Base-by-base conservation (phyloP, 1,140 invertebrate genomes). In the Sogatella furcifera region DNA sequence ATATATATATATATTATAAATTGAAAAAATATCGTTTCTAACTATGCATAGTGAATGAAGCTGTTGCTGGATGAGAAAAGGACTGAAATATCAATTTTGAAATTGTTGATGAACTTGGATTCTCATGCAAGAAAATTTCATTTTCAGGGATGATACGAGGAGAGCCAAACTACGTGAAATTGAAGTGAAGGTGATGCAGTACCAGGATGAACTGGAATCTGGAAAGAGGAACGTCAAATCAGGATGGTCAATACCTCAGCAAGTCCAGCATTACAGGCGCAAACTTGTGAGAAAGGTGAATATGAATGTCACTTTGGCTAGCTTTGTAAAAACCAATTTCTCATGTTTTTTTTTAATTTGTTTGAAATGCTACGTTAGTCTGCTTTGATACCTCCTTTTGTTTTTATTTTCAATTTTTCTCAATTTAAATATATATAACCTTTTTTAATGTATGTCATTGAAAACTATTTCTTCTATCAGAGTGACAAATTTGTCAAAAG, bases 141-240 rank as follows among this genome's bases (percentile, higher is more conserved):
- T 31, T 65, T 62, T 38, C 34, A 68, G 67, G 24, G 61, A 63
- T 69, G 86, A 93, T 74, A 86, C 91, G 70, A 82, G 86, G 65
- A 80, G 94, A 42, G 84, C 82, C 63, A 88, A 89, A 72, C 75
- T 98, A 42, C 79, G 94, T 55, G 93, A 96, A 73, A 92, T 98
- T 66, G 95, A 98, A 79, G 77, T 96, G 46, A 94, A 95, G 77
- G 91, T 92, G 14, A 81, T 97, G 76, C 89, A 93, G 70, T 97
- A 95, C 78, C 93, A 96, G 77, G 95, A 98, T 78, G 94, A 97
- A 75, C 73, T 97, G 49, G 95, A 97, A 76, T 86, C 84, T 15
- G 92, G 93, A 3, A 81, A 84, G 68, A 78, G 88, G 59, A 80
- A 78, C 42, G 70, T 90, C 1, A 92, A 93, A 74, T 74, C 83